Evolutionary conservation across 2,888 invertebrate species (phyloP), one percentile per base, ranked within the genome.

Genomic region (Temnothorax rugatulus): DNA sequence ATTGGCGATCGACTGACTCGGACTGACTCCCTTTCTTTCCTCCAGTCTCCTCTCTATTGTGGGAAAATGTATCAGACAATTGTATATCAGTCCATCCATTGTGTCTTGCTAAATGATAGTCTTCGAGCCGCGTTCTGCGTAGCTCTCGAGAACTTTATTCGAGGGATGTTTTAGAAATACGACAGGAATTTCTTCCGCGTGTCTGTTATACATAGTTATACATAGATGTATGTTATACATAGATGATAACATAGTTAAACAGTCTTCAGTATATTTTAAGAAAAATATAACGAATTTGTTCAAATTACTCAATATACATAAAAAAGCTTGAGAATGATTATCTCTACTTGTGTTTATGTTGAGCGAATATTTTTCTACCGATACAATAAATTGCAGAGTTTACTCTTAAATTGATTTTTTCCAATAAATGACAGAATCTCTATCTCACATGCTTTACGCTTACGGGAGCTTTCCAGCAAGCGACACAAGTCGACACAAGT

Each of bases 1-100:
- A 93, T 94, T 93, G 94, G 92, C 93, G 94, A 94, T 93, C 92
- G 93, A 92, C 92, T 92, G 88, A 91, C 88, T 86, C 83, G 88
- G 71, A 69, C 84, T 85, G 85, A 86, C 87, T 88, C 86, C 87
- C 86, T 86, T 79, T 75, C 41, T 83, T 81, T 52, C 77, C 59
- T 85, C 83, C 83, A 83, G 81, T 84, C 86, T 85, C 29, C 2
- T 68, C 66, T 64, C 86, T 89, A 90, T 93, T 92, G 92, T 92
- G 91, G 89, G 91, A 92, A 92, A 93, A 92, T 90, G 91, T 91
- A 90, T 88, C 93, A 91, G 93, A 92, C 93, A 92, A 93, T 93
- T 91, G 90, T 89, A 88, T 90, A 91, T 88, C 90, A 89, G 90
- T 75, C 86, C 77, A 83, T 76, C 87, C 83, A 93, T 93, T 93